Percentiles rank a stretch among this genome's conserved stretches.
Conservation (phyloP, 2,797 vertebrate genomes). For the Sebastolobus altivelis region DNA sequence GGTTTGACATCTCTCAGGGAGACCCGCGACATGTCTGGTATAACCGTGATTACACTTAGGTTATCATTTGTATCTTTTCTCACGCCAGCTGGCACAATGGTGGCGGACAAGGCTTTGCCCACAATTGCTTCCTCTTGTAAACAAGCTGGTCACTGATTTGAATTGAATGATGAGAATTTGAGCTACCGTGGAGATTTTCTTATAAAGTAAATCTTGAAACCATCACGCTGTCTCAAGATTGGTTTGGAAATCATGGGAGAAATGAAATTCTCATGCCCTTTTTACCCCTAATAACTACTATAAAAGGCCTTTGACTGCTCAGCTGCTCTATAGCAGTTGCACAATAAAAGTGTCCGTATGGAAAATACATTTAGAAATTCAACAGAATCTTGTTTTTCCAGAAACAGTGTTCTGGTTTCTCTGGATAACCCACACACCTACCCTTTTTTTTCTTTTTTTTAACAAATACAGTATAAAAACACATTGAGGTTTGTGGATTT, state of each 20-base stretch:
- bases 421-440: background rate
- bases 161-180: constrained; percentile 37
- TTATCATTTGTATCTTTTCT: constrained; percentile 59
- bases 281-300: background rate
- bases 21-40: constrained; percentile 30
- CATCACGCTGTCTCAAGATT: constrained; percentile 9
- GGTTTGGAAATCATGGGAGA: constrained; percentile 14
- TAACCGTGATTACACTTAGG: constrained; percentile 36
- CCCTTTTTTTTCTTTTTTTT: background rate
- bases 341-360: background rate
- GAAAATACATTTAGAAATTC: background rate
- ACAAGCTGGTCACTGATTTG: constrained; percentile 46
- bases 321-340: background rate
- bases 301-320: background rate
- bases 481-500: background rate
- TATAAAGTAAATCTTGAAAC: constrained; percentile 39
- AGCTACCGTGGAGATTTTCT: constrained; percentile 14
- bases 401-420: background rate
- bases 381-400: background rate
- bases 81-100: constrained; percentile 42
- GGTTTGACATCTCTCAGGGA: constrained; percentile 37
- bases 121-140: constrained; percentile 53
- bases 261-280: constrained; percentile 8
- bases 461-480: background rate
- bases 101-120: constrained; percentile 16